phyloP scores from a whole-genome alignment of 1,140 invertebrate genomes.

The Camponotus floridanus region DNA sequence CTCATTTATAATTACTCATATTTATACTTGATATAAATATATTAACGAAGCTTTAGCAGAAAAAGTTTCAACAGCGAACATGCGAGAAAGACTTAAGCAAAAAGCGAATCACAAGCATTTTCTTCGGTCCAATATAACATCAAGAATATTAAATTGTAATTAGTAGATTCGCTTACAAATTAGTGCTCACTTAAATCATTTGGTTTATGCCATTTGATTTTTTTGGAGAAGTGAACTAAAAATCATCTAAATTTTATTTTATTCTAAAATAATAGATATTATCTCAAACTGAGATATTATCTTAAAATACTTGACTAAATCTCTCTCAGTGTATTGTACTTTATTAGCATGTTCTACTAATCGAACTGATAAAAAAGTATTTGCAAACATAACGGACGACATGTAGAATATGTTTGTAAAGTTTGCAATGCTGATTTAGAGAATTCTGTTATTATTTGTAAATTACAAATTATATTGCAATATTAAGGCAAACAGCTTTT shows the following conservation, averaged over 20 bases:
- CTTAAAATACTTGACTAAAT: neutral
- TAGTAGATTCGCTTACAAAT: too few species aligned
- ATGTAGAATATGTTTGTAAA: slow-evolving; percentile 11
- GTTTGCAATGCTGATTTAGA: neutral
- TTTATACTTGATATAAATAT: too few species aligned
- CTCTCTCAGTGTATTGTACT: neutral
- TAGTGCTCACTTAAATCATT: neutral
- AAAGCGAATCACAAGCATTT: too few species aligned
- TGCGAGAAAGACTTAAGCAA: too few species aligned
- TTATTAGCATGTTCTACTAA: slow-evolving; percentile 21
- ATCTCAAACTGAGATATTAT: neutral
- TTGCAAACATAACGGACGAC: neutral
- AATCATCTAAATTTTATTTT: neutral
- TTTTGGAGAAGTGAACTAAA: neutral
- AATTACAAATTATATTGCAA: neutral
- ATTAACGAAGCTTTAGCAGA: too few species aligned
- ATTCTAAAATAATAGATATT: neutral
- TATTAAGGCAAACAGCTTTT: neutral
- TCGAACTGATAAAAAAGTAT: slow-evolving; percentile 11
- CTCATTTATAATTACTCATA: too few species aligned
- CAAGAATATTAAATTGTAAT: too few species aligned
- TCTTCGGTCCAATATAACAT: too few species aligned
- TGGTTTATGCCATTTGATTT: neutral
- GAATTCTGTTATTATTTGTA: too few species aligned
- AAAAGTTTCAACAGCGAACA: too few species aligned